These are phyloP conservation scores for Apocrypta bakeri DNA, from an alignment of 1,140 invertebrate genomes.

Conservation along the genomic window DNA sequence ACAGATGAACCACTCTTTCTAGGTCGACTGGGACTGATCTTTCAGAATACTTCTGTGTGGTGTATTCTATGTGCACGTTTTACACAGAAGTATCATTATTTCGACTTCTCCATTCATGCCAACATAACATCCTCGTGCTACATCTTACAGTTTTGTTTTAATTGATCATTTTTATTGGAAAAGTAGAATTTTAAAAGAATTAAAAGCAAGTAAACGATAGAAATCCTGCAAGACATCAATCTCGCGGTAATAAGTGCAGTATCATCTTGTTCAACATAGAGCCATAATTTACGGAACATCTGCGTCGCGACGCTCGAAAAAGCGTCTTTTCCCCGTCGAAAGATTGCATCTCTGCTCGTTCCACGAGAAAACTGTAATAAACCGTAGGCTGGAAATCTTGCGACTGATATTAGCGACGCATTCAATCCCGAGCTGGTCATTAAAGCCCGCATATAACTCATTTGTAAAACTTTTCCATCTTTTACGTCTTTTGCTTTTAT, in stretches of 20 bases:
- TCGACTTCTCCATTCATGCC: too few species aligned
- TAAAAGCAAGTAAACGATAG: neutral
- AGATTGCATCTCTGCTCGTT: neutral
- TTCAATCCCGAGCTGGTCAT: neutral
- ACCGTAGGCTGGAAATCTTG: neutral
- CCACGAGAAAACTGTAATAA: neutral
- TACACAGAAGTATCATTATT: too few species aligned
- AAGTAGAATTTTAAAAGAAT: too few species aligned
- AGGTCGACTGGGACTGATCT: neutral
- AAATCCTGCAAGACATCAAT: neutral
- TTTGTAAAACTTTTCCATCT: constrained; percentile 4
- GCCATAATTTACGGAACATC: neutral
- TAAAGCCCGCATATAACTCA: constrained; percentile 21
- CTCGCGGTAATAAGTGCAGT: too few species aligned
- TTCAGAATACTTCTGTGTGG: too few species aligned
- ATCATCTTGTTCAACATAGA: neutral
- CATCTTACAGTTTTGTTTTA: too few species aligned
- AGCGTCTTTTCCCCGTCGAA: neutral
- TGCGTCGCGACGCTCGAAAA: neutral
- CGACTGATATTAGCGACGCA: constrained; percentile 28
- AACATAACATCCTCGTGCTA: too few species aligned
- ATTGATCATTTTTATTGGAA: too few species aligned
- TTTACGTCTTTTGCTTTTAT: too few species aligned
- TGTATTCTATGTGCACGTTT: too few species aligned
- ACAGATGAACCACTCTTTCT: neutral